Conservation (phyloP, 2,888 invertebrate genomes). For the Tetanocera ferruginea region DNA sequence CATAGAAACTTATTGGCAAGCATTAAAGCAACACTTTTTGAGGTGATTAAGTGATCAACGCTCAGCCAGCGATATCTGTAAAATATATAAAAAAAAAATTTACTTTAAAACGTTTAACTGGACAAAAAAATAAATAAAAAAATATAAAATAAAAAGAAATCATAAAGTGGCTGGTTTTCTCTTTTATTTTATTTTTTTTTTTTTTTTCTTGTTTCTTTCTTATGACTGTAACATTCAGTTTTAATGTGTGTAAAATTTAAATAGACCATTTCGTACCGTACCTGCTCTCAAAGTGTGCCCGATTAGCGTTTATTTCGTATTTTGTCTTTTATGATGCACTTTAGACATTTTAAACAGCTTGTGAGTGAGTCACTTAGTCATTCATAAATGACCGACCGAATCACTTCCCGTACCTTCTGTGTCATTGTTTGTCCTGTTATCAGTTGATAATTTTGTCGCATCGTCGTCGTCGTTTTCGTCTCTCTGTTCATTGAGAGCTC, state of each 20-base stretch:
- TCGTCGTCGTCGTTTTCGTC: no score
- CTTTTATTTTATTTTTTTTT: no score
- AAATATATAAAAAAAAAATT: no score
- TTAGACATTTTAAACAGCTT: neutral
- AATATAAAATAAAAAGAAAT: no score
- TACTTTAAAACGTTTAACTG: no score
- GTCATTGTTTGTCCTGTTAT: constrained; percentile 24
- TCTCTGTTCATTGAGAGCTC: constrained; percentile 24
- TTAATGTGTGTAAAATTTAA: neutral
- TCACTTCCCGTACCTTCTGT: neutral
- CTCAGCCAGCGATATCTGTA: no score
- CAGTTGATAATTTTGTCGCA: constrained; percentile 14
- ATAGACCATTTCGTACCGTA: neutral
- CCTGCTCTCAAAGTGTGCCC: neutral
- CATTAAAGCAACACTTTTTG: no score
- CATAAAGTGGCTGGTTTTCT: no score
- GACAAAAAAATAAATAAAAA: no score
- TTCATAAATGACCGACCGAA: constrained; percentile 13
- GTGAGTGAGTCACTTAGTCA: constrained; percentile 25
- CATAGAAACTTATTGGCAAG: neutral
- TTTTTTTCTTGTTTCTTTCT: no score
- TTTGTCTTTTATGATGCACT: constrained; percentile 20
- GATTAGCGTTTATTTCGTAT: constrained; percentile 9
- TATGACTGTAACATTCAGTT: no score
- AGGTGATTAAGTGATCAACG: no score